Percentiles rank a stretch among this genome's conserved stretches.
Conservation (phyloP, 2,888 invertebrate genomes). For the Abscondita cerata region DNA sequence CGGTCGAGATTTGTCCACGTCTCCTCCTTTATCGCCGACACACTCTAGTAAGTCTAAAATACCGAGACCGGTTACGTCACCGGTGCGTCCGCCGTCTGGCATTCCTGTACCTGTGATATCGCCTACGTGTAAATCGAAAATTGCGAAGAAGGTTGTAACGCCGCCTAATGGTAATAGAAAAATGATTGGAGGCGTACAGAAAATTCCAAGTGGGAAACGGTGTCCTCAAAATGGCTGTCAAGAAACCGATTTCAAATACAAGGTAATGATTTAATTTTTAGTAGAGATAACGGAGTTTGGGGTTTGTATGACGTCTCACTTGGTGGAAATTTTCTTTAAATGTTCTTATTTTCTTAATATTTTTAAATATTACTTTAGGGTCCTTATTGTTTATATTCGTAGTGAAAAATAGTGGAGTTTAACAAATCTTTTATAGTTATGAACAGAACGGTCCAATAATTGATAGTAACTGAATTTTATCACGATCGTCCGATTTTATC, state of each 20-base stretch:
- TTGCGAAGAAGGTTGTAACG: slow-evolving; percentile 57
- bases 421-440: no score
- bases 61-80: slow-evolving; percentile 77
- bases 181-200: slow-evolving; percentile 24
- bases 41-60: slow-evolving; percentile 72
- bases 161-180: slow-evolving; percentile 48
- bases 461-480: no score
- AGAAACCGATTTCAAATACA: slow-evolving; percentile 40
- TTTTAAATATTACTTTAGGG: no score
- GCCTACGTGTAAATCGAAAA: slow-evolving; percentile 40
- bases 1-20: slow-evolving; percentile 59
- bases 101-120: slow-evolving; percentile 63
- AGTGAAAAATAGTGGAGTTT: no score
- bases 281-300: no score
- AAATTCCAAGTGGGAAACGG: no score
- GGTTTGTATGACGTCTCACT: no score
- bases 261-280: slow-evolving; percentile 47
- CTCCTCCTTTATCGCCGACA: slow-evolving; percentile 57
- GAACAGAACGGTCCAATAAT: no score
- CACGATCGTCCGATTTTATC: no score
- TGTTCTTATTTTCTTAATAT: no score
- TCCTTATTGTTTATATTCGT: no score
- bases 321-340: no score
- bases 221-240: slow-evolving; percentile 39
- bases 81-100: slow-evolving; percentile 69